phyloP scores from a whole-genome alignment of 2,113 vertebrate species.

The Zapus hudsonius region DNA sequence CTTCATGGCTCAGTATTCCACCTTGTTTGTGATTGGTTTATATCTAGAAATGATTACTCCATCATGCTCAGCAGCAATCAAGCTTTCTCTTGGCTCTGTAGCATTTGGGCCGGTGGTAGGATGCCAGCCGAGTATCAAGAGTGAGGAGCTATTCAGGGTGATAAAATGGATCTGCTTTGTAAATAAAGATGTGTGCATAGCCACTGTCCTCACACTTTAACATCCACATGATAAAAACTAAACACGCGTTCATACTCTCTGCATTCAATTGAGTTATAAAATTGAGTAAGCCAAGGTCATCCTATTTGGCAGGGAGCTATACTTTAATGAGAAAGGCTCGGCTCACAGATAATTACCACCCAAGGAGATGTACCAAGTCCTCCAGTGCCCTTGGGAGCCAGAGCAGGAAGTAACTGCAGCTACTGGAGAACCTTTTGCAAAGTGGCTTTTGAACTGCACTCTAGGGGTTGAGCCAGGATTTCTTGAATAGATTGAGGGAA shows the following conservation, averaged over 20 bases:
- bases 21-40: neutral
- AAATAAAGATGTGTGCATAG: neutral
- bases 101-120: neutral
- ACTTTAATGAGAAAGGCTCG: neutral
- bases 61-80: neutral
- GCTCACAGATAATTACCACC: neutral
- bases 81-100: neutral
- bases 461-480: neutral
- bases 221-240: neutral
- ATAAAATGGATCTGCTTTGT: neutral
- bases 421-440: neutral
- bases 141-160: neutral
- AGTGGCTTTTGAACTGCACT: neutral
- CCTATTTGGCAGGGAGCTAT: neutral
- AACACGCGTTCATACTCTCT: conserved; percentile 4
- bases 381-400: neutral
- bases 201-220: neutral
- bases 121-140: neutral
- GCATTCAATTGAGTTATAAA: conserved; percentile 24
- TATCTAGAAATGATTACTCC: neutral
- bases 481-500: conserved; percentile 12
- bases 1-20: neutral
- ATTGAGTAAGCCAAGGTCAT: conserved; percentile 19
- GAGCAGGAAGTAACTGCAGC: neutral
- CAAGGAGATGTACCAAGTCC: neutral